Conservation (phyloP, 1,140 invertebrate species). For the Bombus waltoni region DNA sequence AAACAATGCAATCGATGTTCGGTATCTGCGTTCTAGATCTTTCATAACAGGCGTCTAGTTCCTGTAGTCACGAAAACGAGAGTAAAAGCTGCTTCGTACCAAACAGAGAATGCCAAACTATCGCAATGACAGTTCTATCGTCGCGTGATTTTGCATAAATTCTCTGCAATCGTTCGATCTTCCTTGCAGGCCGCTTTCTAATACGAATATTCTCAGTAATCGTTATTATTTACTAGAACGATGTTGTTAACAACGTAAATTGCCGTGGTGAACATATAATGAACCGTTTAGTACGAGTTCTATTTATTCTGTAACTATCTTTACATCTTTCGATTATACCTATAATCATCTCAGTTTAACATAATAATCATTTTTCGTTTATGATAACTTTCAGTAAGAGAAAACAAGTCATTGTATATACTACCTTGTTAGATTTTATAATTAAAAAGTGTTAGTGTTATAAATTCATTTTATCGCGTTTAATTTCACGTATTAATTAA, state of each 20-base stretch:
- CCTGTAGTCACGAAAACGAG: constrained; percentile 50
- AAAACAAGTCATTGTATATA: too few relatives aligned
- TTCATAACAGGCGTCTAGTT: not conserved
- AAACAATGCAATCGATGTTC: constrained; percentile 47
- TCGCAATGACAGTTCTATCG: constrained; percentile 43
- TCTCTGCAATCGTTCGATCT: constrained; percentile 26
- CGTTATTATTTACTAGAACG: not conserved
- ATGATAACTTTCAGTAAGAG: too few relatives aligned
- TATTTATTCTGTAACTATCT: too few relatives aligned
- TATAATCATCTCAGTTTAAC: not conserved
- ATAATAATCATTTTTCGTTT: not conserved
- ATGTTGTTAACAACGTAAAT: not conserved
- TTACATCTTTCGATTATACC: not conserved
- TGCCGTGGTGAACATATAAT: not conserved
- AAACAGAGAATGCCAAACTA: constrained; percentile 11
- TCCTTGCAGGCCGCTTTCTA: not conserved
- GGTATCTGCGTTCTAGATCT: constrained; percentile 60
- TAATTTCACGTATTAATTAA: too few relatives aligned
- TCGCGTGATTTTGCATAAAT: constrained; percentile 32
- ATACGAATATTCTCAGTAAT: constrained; percentile 4
- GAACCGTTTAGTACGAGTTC: not conserved
- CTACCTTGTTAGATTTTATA: too few relatives aligned
- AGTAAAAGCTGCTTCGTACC: constrained; percentile 51
- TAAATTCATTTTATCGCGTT: too few relatives aligned
- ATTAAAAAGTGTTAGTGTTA: too few relatives aligned